Conservation (phyloP, 2,888 invertebrate genomes). For the Pocota personata region DNA sequence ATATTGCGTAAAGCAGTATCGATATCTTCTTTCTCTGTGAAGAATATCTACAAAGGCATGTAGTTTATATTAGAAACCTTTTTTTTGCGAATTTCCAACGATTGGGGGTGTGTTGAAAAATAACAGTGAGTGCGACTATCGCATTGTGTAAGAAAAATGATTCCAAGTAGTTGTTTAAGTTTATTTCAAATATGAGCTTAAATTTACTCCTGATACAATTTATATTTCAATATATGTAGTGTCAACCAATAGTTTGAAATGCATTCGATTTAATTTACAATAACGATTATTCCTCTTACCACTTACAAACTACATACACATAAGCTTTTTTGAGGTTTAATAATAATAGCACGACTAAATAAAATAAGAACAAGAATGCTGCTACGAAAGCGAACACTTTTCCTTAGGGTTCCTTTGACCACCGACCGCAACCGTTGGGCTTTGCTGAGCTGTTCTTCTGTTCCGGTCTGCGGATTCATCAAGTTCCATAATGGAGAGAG, state of each 20-base stretch:
- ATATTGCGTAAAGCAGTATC: too few species aligned
- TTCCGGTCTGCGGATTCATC: constrained; percentile 82
- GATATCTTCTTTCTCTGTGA: too few species aligned
- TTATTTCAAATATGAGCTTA: background rate
- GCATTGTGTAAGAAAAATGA: background rate
- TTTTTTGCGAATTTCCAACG: too few species aligned
- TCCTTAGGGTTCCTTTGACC: constrained; percentile 79
- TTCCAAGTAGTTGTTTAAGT: background rate
- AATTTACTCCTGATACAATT: background rate
- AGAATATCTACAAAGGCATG: too few species aligned
- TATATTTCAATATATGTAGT: background rate
- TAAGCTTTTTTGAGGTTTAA: background rate
- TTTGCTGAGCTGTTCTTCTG: constrained; percentile 71
- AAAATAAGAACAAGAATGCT: background rate
- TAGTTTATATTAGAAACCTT: too few species aligned
- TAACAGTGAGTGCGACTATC: too few species aligned
- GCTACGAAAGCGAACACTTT: constrained; percentile 81
- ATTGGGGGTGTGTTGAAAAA: too few species aligned
- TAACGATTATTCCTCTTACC: background rate
- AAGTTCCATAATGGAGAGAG: constrained; percentile 87
- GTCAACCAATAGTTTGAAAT: background rate
- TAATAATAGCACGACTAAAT: background rate
- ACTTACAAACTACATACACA: constrained; percentile 1
- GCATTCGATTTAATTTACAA: background rate
- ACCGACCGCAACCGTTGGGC: constrained; percentile 76